Evolutionary conservation across 2,113 vertebrate genomes (phyloP).

Genomic region (Alethe castanea): DNA sequence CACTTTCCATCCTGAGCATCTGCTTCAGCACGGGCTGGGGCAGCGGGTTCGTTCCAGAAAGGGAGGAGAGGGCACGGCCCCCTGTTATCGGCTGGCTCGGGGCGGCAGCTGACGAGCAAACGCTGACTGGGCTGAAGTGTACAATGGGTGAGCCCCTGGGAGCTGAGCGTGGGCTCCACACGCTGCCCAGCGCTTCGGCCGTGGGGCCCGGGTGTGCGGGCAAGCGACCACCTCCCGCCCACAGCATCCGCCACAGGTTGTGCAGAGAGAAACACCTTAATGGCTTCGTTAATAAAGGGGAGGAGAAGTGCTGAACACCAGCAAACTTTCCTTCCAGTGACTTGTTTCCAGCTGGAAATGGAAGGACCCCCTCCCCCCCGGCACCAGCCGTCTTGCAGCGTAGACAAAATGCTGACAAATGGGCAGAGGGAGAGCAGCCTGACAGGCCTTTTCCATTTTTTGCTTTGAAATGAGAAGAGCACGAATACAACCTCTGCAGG

Average conservation of each 20-base stretch:
- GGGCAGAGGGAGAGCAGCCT: neutral
- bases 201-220: neutral
- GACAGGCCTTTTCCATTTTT: neutral
- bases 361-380: neutral
- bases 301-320: neutral
- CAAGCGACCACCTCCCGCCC: fast-evolving
- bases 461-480: neutral
- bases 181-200: neutral
- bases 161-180: neutral
- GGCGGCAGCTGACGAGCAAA: neutral
- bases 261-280: neutral
- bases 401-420: slow-evolving; percentile 8
- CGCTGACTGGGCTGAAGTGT: slow-evolving; percentile 38
- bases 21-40: neutral
- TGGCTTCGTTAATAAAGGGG: neutral
- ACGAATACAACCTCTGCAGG: neutral
- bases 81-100: neutral
- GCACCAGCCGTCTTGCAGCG: neutral
- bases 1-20: neutral
- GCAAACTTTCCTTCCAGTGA: neutral
- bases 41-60: neutral
- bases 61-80: neutral
- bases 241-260: neutral
- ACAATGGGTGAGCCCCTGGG: slow-evolving; percentile 37
- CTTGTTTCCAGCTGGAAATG: neutral